phyloP scores from a whole-genome alignment of 2,797 vertebrate species.

The Lophura swinhoii region DNA sequence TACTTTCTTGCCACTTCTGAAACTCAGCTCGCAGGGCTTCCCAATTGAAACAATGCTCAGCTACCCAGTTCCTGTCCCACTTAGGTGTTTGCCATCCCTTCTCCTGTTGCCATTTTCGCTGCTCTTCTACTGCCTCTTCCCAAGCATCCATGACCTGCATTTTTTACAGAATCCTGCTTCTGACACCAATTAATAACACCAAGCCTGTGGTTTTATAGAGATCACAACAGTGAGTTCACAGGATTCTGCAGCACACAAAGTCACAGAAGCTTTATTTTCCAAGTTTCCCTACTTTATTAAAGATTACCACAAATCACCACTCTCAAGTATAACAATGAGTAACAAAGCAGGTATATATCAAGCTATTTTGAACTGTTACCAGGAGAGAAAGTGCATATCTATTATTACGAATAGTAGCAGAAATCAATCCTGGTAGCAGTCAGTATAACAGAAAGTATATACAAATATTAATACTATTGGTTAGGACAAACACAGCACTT shows the following conservation, averaged over 20 bases:
- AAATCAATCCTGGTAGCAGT: background rate
- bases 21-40: background rate
- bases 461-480: background rate
- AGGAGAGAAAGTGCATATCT: background rate
- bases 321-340: background rate
- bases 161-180: background rate
- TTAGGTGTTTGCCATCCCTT: background rate
- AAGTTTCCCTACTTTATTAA: background rate
- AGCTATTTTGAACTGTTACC: background rate
- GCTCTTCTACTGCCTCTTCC: background rate
- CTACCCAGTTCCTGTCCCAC: background rate
- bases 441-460: background rate
- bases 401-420: background rate
- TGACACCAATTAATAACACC: background rate
- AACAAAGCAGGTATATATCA: background rate
- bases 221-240: background rate
- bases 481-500: background rate
- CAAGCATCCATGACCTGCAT: background rate
- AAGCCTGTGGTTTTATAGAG: background rate
- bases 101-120: background rate
- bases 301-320: background rate
- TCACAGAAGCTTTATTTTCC: background rate
- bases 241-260: background rate
- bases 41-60: background rate
- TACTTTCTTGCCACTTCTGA: background rate